Evolutionary conservation across 92 coral and sea anemone species (phyloP), one percentile per base, ranked within the genome.

Genomic region (Blastomussa wellsi): DNA sequence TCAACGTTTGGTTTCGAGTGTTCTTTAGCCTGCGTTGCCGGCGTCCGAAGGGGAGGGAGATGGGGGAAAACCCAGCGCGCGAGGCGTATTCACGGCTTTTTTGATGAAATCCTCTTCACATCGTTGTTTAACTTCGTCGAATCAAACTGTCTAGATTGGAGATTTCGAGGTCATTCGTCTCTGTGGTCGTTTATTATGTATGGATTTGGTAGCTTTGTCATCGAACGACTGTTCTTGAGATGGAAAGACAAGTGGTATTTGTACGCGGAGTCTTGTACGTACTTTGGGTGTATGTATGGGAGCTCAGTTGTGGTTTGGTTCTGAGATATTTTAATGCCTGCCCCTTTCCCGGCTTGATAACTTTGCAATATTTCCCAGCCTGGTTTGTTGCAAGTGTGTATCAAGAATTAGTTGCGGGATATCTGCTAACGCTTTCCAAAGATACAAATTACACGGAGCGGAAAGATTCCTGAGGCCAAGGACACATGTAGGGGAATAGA

Each of bases 21-120:
- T 82, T 86, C 55, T 55, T 86, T 78, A 82, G 86, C 60, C 88
- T n/a, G n/a, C n/a, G n/a, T n/a, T n/a, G n/a, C n/a, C n/a, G n/a
- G n/a, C n/a, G n/a, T n/a, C n/a, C n/a, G n/a, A n/a, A n/a, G n/a
- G n/a, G n/a, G n/a, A n/a, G n/a, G n/a, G n/a, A n/a, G n/a, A n/a
- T n/a, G n/a, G n/a, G n/a, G n/a, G n/a, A n/a, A n/a, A n/a, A n/a
- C n/a, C n/a, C n/a, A n/a, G n/a, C n/a, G n/a, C n/a, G n/a, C n/a
- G n/a, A n/a, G n/a, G n/a, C n/a, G 93, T 4, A 67, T 86, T 48
- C 90, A 86, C 65, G 90, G 93, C 28, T 90, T 90, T 51, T 90
- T 80, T 57, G 92, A 90, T 38, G 93, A 90, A 39, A 86, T 90
- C 24, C 78, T 90, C 59, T 90, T 90, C 71, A 90, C 93, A 22